These are phyloP conservation scores for Rhyacophila brunnea DNA, from an alignment of 1,140 invertebrate species.

Conservation along the genomic window DNA sequence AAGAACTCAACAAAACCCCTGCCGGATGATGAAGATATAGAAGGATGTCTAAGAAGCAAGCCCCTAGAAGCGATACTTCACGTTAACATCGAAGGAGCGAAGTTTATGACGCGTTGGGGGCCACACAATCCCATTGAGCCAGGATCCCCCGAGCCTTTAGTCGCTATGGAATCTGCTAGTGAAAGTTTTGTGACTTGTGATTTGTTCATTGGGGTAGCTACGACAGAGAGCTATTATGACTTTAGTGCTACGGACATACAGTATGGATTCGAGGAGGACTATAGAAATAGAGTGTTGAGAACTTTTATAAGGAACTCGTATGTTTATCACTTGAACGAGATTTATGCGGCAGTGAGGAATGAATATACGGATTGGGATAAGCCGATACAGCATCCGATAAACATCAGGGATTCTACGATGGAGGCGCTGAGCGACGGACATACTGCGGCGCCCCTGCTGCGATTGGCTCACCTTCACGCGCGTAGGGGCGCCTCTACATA, in stretches of 20 bases:
- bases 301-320: constrained; percentile 87
- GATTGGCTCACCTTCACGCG: constrained; percentile 70
- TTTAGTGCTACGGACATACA: constrained; percentile 74
- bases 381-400: constrained; percentile 79
- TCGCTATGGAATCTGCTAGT: constrained; percentile 65
- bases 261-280: constrained; percentile 75
- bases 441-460: constrained; percentile 69
- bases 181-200: constrained; percentile 69
- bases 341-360: constrained; percentile 85
- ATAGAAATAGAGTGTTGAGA: constrained; percentile 69
- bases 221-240: constrained; percentile 73
- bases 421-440: constrained; percentile 85
- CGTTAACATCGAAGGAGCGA: constrained; percentile 63
- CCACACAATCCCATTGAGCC: constrained; percentile 67
- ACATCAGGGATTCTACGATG: constrained; percentile 79
- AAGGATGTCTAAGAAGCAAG: constrained; percentile 56
- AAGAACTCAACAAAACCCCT: constrained; percentile 1
- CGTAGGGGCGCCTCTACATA: constrained; percentile 67
- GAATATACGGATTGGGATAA: constrained; percentile 93
- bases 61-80: constrained; percentile 62
- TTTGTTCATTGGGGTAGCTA: constrained; percentile 68
- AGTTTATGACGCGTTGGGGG: constrained; percentile 54
- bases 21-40: constrained; percentile 48
- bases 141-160: constrained; percentile 57
- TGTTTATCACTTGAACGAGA: constrained; percentile 87